A percentile compares a stretch with the other conserved stretches of the same genome.
Conservation (phyloP, 2,888 invertebrate genomes). For the Drosophila peninsularis region DNA sequence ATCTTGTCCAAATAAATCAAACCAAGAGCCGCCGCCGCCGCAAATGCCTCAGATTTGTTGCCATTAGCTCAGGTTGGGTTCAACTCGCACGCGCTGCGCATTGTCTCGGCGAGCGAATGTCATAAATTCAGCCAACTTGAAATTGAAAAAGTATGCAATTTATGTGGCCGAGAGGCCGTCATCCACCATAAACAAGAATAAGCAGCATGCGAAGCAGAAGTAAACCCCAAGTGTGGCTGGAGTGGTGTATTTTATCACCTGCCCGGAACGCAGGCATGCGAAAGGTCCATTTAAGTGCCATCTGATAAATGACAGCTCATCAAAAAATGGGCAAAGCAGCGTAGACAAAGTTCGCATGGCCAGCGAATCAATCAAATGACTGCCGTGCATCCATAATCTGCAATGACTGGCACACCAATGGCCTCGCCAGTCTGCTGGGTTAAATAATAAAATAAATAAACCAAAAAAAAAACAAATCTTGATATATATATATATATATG, state of each 20-base stretch:
- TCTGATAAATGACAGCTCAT: slow-evolving; percentile 55
- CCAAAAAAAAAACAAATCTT: background rate
- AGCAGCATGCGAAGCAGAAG: too few relatives aligned
- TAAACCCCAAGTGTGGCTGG: background rate
- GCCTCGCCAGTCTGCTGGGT: background rate
- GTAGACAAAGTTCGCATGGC: slow-evolving; percentile 21
- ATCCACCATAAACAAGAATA: background rate
- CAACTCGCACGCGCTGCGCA: background rate
- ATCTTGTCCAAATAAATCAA: slow-evolving; percentile 73
- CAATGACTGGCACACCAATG: background rate
- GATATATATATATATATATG: background rate
- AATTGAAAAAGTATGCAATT: slow-evolving; percentile 64
- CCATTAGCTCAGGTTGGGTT: slow-evolving; percentile 51
- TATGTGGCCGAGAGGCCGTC: slow-evolving; percentile 34
- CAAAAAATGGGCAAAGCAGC: slow-evolving; percentile 18
- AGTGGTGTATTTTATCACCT: slow-evolving; percentile 21
- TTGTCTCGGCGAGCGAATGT: slow-evolving; percentile 31
- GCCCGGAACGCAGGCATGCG: background rate
- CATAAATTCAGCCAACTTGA: slow-evolving; percentile 52
- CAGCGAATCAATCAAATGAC: slow-evolving; percentile 43
- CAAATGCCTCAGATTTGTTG: slow-evolving; percentile 54
- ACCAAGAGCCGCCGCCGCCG: background rate
- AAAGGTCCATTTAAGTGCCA: slow-evolving; percentile 34
- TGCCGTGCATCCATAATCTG: background rate
- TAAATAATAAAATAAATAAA: background rate